These are phyloP conservation scores for Euschistus heros DNA, from an alignment of 1,140 invertebrate species.

Conservation along the genomic window DNA sequence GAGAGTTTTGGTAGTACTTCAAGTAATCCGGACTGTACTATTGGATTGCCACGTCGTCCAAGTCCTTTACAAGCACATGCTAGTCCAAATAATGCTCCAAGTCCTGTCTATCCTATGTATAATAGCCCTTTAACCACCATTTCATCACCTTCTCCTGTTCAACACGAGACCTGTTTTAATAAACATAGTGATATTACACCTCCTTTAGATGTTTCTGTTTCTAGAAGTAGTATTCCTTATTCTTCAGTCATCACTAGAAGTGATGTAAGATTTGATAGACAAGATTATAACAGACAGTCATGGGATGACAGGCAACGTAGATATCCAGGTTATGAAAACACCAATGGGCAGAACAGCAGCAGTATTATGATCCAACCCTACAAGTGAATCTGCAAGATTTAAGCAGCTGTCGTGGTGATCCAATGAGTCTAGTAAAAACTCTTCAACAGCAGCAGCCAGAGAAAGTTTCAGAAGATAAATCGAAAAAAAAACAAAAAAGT, in stretches of 20 bases:
- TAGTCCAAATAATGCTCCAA: slow-evolving; percentile 50
- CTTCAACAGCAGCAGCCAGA: slow-evolving; percentile 25
- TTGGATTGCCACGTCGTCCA: slow-evolving; percentile 50
- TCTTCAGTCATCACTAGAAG: slow-evolving; percentile 60
- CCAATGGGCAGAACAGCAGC: slow-evolving; percentile 33
- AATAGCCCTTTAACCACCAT: slow-evolving; percentile 63
- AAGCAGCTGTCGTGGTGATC: slow-evolving; percentile 56
- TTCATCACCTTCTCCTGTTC: slow-evolving; percentile 49
- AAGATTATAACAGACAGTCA: slow-evolving; percentile 30
- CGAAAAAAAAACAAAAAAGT: slow-evolving; percentile 28
- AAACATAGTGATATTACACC: slow-evolving; percentile 45
- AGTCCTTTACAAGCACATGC: slow-evolving; percentile 56
- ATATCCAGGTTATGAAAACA: slow-evolving; percentile 35
- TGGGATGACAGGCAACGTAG: slow-evolving; percentile 17
- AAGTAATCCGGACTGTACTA: slow-evolving; percentile 52
- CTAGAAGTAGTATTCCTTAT: slow-evolving; percentile 54
- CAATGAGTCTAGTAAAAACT: slow-evolving; percentile 60
- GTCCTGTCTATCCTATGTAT: slow-evolving; percentile 64
- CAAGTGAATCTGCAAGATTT: slow-evolving; percentile 54
- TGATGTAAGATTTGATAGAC: slow-evolving; percentile 48
- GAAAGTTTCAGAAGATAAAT: slow-evolving; percentile 21
- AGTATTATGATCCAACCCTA: slow-evolving; percentile 43
- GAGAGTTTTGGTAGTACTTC: slow-evolving; percentile 44
- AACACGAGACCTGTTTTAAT: slow-evolving; percentile 42
- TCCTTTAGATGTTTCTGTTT: slow-evolving; percentile 53